Percentiles rank a stretch among this genome's conserved stretches.
These are phyloP conservation scores for Plotosus lineatus DNA, from an alignment of 2,113 vertebrate species.

Conservation along the genomic window DNA sequence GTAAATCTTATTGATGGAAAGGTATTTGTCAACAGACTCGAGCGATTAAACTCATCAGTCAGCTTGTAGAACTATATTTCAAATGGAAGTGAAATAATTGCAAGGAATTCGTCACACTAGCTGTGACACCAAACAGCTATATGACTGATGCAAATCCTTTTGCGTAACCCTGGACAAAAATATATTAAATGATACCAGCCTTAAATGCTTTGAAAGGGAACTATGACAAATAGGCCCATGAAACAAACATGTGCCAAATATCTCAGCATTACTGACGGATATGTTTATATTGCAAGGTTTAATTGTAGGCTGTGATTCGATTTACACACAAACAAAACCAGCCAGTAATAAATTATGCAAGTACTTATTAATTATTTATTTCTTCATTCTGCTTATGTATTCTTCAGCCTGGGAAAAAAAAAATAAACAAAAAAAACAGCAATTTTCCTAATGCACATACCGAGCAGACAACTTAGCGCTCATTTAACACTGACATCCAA, in stretches of 20 bases:
- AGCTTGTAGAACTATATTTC: not conserved
- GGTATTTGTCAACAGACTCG: not conserved
- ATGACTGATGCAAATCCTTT: conserved; percentile 32
- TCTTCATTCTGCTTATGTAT: conserved; percentile 56
- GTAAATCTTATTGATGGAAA: not conserved
- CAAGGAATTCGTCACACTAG: conserved; percentile 28
- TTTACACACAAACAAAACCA: conserved; percentile 59
- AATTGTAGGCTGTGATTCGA: conserved; percentile 57
- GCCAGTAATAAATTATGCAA: conserved; percentile 66
- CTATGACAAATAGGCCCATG: conserved; percentile 23
- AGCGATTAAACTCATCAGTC: conserved; percentile 14
- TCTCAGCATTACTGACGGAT: conserved; percentile 9
- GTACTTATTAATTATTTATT: conserved; percentile 60
- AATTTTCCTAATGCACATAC: conserved; percentile 36
- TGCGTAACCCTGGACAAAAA: conserved; percentile 10
- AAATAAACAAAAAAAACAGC: conserved; percentile 54
- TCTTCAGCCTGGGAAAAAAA: conserved; percentile 52
- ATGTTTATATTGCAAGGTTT: conserved; percentile 52
- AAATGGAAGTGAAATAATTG: not conserved
- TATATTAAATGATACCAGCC: not conserved
- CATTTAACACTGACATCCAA: not conserved
- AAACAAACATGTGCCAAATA: not conserved
- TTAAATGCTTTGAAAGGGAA: not conserved
- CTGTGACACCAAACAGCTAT: conserved; percentile 25
- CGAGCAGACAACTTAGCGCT: conserved; percentile 26